Base-by-base conservation (phyloP, 30 jellyfish, hydroid and myxozoan genomes). In the Turritopsis dohrnii region DNA sequence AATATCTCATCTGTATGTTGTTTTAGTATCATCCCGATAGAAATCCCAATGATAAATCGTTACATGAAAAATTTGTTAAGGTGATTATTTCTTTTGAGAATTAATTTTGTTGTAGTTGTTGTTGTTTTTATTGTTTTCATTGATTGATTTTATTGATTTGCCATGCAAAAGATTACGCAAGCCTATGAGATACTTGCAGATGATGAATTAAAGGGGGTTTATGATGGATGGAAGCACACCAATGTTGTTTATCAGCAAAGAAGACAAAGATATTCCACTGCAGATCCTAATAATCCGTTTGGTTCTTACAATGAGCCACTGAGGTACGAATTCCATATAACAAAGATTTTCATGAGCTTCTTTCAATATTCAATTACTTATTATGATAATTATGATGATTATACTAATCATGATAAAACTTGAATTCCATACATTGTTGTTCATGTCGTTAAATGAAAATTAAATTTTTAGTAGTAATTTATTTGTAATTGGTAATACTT, bases 21-120 rank as follows among this genome's bases (percentile, higher is more conserved):
- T 74, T 74, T 74, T 30, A 74, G 83, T 74, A 74, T n/a, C 83
- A 74, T 24, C 83, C 83, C 24, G 83, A 74, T 74, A 24, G 27
- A 26, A 30, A 74, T 74, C 83, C 83, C 24, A 29, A 30, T 74
- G 83, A 74, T 74, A 60, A 74, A 22, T n/a, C 54, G 16, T 30
- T 74, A 27, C 83, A 74, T 74, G 83, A 74, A 74, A 74, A 74
- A 30, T 74, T 74, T 74, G 83, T 74, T n/a, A 30, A 74, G 83
- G 83, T 74, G 52, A 74, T 4, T 25, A 5, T 8, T 22, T 25
- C 9, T 22, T 5, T 74, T 9, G 8, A 66, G 76, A 66, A 66
- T 69, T 1, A 69, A 27, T 27, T 69, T 69, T 0, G 1, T n/a
- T 69, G 30, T 69, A 18, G 22, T 60, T 18, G 21, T 60, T 60